Conservation (phyloP, 2,888 invertebrate genomes). For the Ornithoptera alexandrae region DNA sequence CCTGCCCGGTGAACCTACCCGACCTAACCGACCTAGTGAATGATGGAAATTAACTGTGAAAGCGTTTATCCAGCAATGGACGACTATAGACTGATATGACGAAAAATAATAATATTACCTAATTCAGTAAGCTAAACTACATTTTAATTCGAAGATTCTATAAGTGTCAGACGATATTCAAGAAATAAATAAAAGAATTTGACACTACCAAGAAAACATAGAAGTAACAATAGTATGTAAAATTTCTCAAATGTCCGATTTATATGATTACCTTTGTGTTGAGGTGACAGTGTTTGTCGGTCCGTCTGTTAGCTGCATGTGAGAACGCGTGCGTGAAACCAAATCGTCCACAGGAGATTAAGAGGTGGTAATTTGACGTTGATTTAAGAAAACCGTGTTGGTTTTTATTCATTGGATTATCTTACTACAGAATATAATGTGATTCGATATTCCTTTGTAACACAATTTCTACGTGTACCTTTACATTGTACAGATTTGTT, state of each 20-base stretch:
- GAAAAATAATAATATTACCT: no score
- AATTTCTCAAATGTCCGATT: constrained; percentile 73
- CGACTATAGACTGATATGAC: constrained; percentile 44
- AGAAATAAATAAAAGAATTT: constrained; percentile 62
- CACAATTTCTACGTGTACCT: constrained; percentile 7
- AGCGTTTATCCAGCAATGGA: no score
- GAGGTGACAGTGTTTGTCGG: constrained; percentile 57
- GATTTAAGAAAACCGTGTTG: constrained; percentile 67
- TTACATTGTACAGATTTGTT: constrained; percentile 24
- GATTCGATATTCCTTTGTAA: constrained; percentile 27
- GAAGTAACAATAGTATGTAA: constrained; percentile 72
- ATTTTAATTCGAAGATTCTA: constrained; percentile 60
- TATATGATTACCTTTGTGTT: constrained; percentile 58
- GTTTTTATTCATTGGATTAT: constrained; percentile 69
- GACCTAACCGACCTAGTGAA: no score
- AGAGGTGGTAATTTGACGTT: constrained; percentile 79
- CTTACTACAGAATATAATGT: constrained; percentile 51
- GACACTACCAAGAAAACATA: constrained; percentile 56
- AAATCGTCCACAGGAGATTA: constrained; percentile 75
- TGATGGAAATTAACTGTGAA: no score
- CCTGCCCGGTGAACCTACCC: no score
- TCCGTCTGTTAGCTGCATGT: constrained; percentile 45
- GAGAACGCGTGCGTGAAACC: constrained; percentile 73
- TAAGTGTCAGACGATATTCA: constrained; percentile 64
- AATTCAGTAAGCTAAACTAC: constrained; percentile 16